Evolutionary conservation across 2,797 vertebrate genomes (phyloP), one percentile per base, ranked within the genome.

Genomic region (Acridotheres tristis): DNA sequence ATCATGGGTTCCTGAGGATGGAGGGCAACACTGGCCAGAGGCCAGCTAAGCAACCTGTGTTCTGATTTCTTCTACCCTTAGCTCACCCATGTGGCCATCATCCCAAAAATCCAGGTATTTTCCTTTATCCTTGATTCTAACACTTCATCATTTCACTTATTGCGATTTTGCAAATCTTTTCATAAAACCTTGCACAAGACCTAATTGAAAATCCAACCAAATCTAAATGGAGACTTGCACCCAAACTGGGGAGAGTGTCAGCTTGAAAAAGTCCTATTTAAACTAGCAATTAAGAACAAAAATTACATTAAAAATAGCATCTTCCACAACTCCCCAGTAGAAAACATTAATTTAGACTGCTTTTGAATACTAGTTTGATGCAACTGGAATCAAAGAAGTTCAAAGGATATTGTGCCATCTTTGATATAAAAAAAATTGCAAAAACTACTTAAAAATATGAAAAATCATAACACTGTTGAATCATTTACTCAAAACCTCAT

Each of bases 271-370:
- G 13, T 34, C 3, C 6, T 42, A 36, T 43, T 66, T 81, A 82
- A 86, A 7, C 20, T 23, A 54, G 36, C 13, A 90, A 47, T 55
- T 23, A 7, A 15, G 12, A 51, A 55, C 21, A 51, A 62, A 62
- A 54, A 18, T 20, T 7, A 30, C 20, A 18, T n/a, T 1, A 14
- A 66, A 89, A 61, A 7, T 0, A 2, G 20, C 12, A 1, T 63
- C 13, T 75, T 67, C 36, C 50, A 54, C 11, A 55, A 6, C 5
- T 62, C 30, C 15, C 13, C 29, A 66, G 34, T 12, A 59, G 32
- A 80, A 93, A 80, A 61, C 10, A 68, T 30, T n/a, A 63, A 30
- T 1, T 2, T 23, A 47, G 17, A 65, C 6, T 7, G 32, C 26
- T 67, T 90, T 32, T 74, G 34, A 95, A 71, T 38, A 82, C 3